A percentile compares a stretch with the other conserved stretches of the same genome.
Evolutionary conservation across 2,113 vertebrate genomes (phyloP).

Genomic region (Euleptes europaea): DNA sequence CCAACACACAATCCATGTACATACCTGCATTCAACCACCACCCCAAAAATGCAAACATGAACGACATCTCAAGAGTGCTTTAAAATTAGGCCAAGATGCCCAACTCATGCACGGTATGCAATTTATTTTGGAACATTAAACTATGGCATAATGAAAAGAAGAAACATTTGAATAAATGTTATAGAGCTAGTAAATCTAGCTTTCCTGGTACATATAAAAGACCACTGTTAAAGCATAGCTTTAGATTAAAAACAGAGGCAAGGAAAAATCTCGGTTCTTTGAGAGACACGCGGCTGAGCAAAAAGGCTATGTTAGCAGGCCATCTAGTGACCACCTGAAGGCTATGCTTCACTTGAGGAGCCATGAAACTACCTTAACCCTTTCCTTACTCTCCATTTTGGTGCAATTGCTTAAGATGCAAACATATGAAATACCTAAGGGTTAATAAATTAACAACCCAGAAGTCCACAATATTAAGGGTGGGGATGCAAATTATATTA

Average conservation of each 20-base stretch:
- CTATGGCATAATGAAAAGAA: conserved; percentile 39
- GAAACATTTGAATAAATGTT: conserved; percentile 55
- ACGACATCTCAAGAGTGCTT: conserved; percentile 16
- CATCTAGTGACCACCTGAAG: conserved; percentile 72
- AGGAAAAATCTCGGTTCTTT: conserved; percentile 21
- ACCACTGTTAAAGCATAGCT: conserved; percentile 55
- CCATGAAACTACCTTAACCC: not conserved
- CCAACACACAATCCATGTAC: not conserved
- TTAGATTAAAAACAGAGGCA: conserved; percentile 45
- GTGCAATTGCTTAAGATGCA: not conserved
- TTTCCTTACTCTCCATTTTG: not conserved
- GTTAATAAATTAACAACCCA: too few relatives aligned
- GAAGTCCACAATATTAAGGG: not conserved
- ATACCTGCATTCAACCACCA: not conserved
- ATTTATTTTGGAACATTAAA: conserved; percentile 43
- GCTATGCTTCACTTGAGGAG: not conserved
- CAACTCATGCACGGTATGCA: conserved; percentile 27
- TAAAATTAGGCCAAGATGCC: conserved; percentile 31
- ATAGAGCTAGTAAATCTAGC: conserved; percentile 55
- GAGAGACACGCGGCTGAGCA: conserved; percentile 17
- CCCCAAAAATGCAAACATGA: conserved; percentile 29
- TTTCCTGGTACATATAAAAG: conserved; percentile 51
- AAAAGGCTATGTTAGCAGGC: conserved; percentile 68
- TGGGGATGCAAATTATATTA: not conserved
- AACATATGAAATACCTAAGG: not conserved